Evolutionary conservation across 2,797 vertebrate species (phyloP).

Genomic region (Lagodon rhomboides): DNA sequence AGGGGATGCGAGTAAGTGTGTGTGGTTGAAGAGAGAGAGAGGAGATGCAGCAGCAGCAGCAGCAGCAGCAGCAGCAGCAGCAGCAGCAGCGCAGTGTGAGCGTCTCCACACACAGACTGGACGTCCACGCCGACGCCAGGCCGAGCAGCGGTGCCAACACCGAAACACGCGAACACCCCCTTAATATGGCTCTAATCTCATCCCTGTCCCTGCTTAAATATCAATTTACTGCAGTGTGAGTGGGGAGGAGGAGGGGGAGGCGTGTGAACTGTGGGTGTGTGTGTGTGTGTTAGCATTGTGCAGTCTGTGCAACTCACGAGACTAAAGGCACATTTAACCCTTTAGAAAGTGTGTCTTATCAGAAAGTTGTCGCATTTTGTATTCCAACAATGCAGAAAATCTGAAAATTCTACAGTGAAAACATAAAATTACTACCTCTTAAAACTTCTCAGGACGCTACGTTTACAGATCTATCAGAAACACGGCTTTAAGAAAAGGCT

Average conservation of each 20-base stretch:
- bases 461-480: too few species aligned
- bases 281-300: constrained; percentile 20
- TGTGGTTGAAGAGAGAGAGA: constrained; percentile 32
- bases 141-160: constrained; percentile 42
- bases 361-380: background rate
- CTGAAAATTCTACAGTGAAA: background rate
- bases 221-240: constrained; percentile 56
- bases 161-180: constrained; percentile 57
- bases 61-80: constrained; percentile 57
- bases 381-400: background rate
- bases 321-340: background rate
- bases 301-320: background rate
- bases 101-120: constrained; percentile 56
- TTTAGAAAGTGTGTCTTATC: background rate
- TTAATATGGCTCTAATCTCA: constrained; percentile 70
- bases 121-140: constrained; percentile 59
- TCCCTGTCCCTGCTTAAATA: constrained; percentile 58
- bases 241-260: background rate
- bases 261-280: background rate
- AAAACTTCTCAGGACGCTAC: background rate
- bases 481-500: too few species aligned
- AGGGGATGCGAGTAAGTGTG: constrained; percentile 39
- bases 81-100: constrained; percentile 59
- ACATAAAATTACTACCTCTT: background rate
- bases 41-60: constrained; percentile 60